Evolutionary conservation across 1,140 invertebrate genomes (phyloP).

Genomic region (Helicoverpa zea): DNA sequence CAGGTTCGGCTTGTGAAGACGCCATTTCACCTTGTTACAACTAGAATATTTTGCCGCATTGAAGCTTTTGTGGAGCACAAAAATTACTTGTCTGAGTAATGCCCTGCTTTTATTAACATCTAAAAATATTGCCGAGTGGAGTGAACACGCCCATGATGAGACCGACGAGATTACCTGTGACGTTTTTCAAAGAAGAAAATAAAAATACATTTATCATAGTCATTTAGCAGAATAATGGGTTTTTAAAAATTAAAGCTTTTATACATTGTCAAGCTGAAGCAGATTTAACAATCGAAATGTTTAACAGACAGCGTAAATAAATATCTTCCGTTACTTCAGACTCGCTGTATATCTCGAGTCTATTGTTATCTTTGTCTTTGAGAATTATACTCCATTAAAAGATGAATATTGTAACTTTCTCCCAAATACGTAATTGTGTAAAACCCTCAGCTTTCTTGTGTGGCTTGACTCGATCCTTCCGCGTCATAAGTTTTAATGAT

Average conservation of each 20-base stretch:
- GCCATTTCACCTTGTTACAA: conserved; percentile 14
- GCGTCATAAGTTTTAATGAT: conserved; percentile 70
- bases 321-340: conserved; percentile 1
- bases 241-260: conserved; percentile 16
- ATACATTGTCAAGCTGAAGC: not conserved
- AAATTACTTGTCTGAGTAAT: conserved; percentile 69
- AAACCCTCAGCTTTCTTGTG: conserved; percentile 19
- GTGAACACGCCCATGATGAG: conserved; percentile 61
- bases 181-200: conserved; percentile 56
- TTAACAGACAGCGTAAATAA: not conserved
- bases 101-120: conserved; percentile 67
- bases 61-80: conserved; percentile 49
- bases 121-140: conserved; percentile 65
- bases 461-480: conserved; percentile 47
- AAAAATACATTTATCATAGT: conserved; percentile 60
- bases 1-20: conserved; percentile 7
- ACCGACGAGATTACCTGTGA: conserved; percentile 64
- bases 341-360: conserved; percentile 2
- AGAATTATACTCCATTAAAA: conserved; percentile 28
- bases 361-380: conserved; percentile 21
- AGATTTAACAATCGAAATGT: not conserved
- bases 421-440: conserved; percentile 15
- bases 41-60: conserved; percentile 7
- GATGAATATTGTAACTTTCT: conserved; percentile 33
- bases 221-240: conserved; percentile 31